A percentile compares a stretch with the other conserved stretches of the same genome.
These are phyloP conservation scores for Hyphantria cunea DNA, from an alignment of 1,140 invertebrate genomes.

Conservation along the genomic window DNA sequence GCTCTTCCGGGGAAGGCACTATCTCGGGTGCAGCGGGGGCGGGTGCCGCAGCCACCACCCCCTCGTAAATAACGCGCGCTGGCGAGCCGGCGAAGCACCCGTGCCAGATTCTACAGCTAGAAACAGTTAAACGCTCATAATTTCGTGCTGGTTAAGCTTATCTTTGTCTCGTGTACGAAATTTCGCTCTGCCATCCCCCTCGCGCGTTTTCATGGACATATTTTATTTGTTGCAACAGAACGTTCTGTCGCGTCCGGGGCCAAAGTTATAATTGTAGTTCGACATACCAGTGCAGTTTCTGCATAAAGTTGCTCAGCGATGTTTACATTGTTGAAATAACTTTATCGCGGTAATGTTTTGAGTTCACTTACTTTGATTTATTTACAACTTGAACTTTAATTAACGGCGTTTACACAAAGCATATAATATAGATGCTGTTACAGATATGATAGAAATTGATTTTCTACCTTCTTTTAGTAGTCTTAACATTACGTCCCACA, in stretches of 20 bases:
- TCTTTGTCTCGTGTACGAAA: slow-evolving; percentile 80
- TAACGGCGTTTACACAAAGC: slow-evolving; percentile 12
- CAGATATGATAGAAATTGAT: no score
- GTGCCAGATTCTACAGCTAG: slow-evolving; percentile 81
- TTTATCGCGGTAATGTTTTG: slow-evolving; percentile 67
- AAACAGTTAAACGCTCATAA: slow-evolving; percentile 82
- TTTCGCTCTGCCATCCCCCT: slow-evolving; percentile 70
- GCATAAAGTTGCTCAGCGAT: slow-evolving; percentile 68
- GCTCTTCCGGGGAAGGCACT: slow-evolving; percentile 76
- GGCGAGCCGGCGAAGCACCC: slow-evolving; percentile 79
- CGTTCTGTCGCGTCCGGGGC: slow-evolving; percentile 66
- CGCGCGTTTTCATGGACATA: slow-evolving; percentile 72
- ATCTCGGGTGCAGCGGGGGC: slow-evolving; percentile 69
- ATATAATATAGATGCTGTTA: background rate
- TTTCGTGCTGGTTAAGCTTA: slow-evolving; percentile 81
- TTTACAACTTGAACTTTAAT: slow-evolving; percentile 27
- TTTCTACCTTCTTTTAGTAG: no score
- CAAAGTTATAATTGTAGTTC: slow-evolving; percentile 80
- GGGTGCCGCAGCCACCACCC: slow-evolving; percentile 59
- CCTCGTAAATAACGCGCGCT: slow-evolving; percentile 79
- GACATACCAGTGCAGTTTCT: slow-evolving; percentile 74
- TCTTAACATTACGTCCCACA: no score
- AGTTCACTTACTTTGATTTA: slow-evolving; percentile 52
- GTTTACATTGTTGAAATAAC: slow-evolving; percentile 74
- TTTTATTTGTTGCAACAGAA: slow-evolving; percentile 76